Evolutionary conservation across 2,888 invertebrate species (phyloP).

Genomic region (Lacanobia wlatinum): DNA sequence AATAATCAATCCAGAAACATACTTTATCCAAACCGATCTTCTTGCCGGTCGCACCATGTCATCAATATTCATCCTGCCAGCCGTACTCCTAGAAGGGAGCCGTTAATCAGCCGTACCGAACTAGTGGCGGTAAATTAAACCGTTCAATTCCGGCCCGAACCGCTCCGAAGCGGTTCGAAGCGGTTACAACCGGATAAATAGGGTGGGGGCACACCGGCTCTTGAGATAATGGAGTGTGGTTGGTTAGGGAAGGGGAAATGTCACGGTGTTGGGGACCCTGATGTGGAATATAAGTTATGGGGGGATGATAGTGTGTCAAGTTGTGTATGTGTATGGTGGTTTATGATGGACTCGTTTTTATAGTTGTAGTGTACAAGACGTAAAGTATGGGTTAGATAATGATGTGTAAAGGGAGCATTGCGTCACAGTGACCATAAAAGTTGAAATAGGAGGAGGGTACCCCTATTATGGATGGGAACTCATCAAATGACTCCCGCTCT

Average conservation of each 20-base stretch:
- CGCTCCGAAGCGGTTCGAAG: conserved; percentile 60
- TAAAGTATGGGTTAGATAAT: background rate
- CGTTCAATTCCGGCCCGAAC: conserved; percentile 65
- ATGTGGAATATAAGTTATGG: conserved; percentile 17
- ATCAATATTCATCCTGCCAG: conserved; percentile 66
- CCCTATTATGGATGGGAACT: too few species aligned
- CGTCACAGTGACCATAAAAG: background rate
- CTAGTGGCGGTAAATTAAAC: conserved; percentile 66
- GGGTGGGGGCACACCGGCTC: conserved; percentile 55
- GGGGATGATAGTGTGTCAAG: conserved; percentile 7
- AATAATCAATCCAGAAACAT: conserved; percentile 37
- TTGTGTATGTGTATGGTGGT: background rate
- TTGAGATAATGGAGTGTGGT: conserved; percentile 48
- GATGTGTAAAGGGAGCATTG: too few species aligned
- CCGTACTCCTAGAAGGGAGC: conserved; percentile 54
- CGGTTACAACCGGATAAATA: conserved; percentile 65
- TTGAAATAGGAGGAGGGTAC: background rate
- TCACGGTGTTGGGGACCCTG: conserved; percentile 13
- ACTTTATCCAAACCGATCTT: background rate
- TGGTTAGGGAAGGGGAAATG: conserved; percentile 20
- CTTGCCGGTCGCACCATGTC: conserved; percentile 32
- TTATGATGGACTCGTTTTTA: conserved; percentile 13
- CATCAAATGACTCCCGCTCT: too few species aligned
- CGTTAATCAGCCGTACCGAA: conserved; percentile 65
- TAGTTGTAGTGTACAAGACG: background rate